These are phyloP conservation scores for Alosa alosa DNA, from an alignment of 2,113 vertebrate species.

Conservation along the genomic window DNA sequence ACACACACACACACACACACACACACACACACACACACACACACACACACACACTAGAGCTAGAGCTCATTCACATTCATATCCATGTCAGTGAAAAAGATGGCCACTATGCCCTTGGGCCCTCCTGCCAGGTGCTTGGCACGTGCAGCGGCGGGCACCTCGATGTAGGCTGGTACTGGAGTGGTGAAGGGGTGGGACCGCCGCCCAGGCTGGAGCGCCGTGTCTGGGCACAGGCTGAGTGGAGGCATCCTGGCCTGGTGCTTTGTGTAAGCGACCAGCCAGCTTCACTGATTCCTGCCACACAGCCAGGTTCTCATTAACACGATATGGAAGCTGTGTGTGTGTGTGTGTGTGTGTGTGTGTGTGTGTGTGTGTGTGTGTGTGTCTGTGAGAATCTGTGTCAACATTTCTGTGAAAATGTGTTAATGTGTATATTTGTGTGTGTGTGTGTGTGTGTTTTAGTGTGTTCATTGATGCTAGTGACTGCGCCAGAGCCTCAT, in stretches of 20 bases:
- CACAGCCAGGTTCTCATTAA: conserved; percentile 10
- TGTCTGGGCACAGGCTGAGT: neutral
- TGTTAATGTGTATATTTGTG: neutral
- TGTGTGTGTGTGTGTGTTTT: conserved; percentile 44
- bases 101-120: neutral
- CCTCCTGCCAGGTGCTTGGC: conserved; percentile 16
- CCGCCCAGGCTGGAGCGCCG: neutral
- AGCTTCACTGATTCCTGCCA: conserved; percentile 3
- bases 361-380: conserved; percentile 22
- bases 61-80: neutral
- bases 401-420: neutral
- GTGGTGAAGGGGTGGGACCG: neutral
- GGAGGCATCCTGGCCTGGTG: conserved; percentile 3
- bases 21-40: conserved; percentile 3
- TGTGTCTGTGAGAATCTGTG: neutral
- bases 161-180: neutral
- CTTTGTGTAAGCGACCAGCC: conserved; percentile 5
- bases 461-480: conserved; percentile 22
- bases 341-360: conserved; percentile 34
- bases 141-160: conserved; percentile 10
- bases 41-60: neutral
- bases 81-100: conserved; percentile 14
- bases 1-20: neutral
- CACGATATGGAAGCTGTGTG: neutral
- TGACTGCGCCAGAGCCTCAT: conserved; percentile 72